Conservation (phyloP, 2,888 invertebrate genomes). For the Iselma pallidipennis region DNA sequence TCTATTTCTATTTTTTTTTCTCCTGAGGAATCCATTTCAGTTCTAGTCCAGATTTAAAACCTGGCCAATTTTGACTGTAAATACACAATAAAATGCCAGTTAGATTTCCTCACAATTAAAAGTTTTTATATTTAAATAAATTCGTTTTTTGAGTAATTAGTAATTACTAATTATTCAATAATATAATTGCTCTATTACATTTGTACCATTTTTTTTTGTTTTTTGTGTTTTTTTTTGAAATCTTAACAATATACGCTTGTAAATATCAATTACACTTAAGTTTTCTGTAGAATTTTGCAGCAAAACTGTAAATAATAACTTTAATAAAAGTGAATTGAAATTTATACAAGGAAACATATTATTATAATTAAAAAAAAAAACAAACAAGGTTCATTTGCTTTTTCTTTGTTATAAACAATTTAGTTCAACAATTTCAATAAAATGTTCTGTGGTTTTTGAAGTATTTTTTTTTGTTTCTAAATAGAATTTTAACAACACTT, state of each 20-base stretch:
- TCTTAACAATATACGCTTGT: not conserved
- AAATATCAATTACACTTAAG: not conserved
- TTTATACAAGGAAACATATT: not conserved
- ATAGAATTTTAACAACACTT: no score
- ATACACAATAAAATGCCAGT: slow-evolving; percentile 20
- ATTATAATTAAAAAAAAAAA: not conserved
- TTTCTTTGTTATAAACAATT: not conserved
- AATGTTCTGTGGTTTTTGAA: not conserved
- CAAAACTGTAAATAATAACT: not conserved
- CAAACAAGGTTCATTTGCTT: not conserved
- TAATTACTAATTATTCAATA: no score
- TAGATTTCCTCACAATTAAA: not conserved
- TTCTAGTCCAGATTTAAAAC: slow-evolving; percentile 36
- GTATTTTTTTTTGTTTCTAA: not conserved
- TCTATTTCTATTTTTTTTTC: not conserved
- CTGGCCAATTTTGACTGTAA: slow-evolving; percentile 33
- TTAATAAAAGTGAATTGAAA: not conserved
- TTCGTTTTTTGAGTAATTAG: no score
- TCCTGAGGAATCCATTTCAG: slow-evolving; percentile 6
- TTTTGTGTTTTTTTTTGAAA: not conserved
- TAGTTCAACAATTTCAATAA: not conserved
- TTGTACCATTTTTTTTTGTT: no score
- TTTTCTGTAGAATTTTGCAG: not conserved
- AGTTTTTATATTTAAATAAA: no score
- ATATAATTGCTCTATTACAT: no score